Evolutionary conservation across 2,113 vertebrate genomes (phyloP).

Genomic region (Myxocyprinus asiaticus): DNA sequence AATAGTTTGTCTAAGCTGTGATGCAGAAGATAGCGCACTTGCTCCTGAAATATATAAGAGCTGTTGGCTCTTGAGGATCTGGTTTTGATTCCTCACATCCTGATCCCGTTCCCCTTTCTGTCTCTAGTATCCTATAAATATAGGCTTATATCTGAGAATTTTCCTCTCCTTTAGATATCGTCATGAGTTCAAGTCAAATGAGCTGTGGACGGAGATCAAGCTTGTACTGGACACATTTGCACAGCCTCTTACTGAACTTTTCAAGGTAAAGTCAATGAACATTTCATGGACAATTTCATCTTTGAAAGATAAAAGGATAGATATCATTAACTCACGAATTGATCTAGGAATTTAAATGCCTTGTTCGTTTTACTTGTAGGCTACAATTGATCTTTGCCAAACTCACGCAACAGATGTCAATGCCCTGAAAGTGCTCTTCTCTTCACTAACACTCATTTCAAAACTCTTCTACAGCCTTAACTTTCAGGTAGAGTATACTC

Average conservation of each 20-base stretch:
- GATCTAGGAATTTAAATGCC: not conserved
- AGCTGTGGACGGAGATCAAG: slow-evolving; percentile 97
- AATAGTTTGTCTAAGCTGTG: no score
- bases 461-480: slow-evolving; percentile 99
- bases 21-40: no score
- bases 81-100: no score
- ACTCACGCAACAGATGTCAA: slow-evolving; percentile 91
- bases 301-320: no score
- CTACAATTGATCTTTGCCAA: slow-evolving; percentile 95
- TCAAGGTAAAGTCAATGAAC: slow-evolving; percentile 80
- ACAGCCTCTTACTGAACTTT: slow-evolving; percentile 91
- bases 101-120: no score
- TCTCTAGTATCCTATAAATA: no score
- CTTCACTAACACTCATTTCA: slow-evolving; percentile 92
- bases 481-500: slow-evolving; percentile 85
- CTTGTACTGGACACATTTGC: slow-evolving; percentile 96
- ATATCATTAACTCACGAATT: not conserved
- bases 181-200: slow-evolving; percentile 98
- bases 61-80: no score
- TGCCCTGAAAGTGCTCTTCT: slow-evolving; percentile 95
- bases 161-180: slow-evolving; percentile 81
- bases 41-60: no score
- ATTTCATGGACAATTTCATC: no score
- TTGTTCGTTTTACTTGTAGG: slow-evolving; percentile 71
- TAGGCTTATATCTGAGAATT: not conserved